Evolutionary conservation across 2,797 vertebrate species (phyloP), one percentile per base, ranked within the genome.

Genomic region (Babyrousa celebensis): DNA sequence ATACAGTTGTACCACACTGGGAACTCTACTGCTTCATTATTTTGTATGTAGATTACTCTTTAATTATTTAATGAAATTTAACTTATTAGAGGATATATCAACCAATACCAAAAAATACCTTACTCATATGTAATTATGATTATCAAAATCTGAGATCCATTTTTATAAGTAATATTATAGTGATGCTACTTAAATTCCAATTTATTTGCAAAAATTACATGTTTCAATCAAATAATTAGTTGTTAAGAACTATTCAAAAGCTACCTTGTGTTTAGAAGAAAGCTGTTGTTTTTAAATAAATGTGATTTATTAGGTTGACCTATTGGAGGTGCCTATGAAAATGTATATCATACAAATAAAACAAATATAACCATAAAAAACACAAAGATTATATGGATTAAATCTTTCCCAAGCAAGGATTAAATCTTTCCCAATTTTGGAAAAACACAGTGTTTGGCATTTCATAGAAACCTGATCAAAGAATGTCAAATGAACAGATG

Each of bases 11-110:
- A 48, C 43, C 43, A 48, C 43, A 48, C 5, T 48, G 43, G 43
- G 43, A 48, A 48, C 9, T 10, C 43, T 48, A 48, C 43, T 91
- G 29, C 70, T 27, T 74, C 32, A 72, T 70, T 79, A n/a, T 43
- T 56, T 89, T 77, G 74, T 68, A 92, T 71, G 36, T 48, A 63
- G 16, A n/a, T 89, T 56, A 80, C 1, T 36, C 63, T 43, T 86
- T 60, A 48, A 65, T 67, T 65, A 95, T 20, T 94, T 87, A 82
- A 72, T 93, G 12, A 84, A 21, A 92, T 65, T 83, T 60, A 77
- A 88, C 36, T 94, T 77, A 77, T 23, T 40, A 48, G 17, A 40
- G 6, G 6, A 68, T 16, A 84, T 60, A 80, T 56, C n/a, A 87
- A 85, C 10, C 9, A 85, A 80, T 9, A 84, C 1, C 21, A 74